Evolutionary conservation across 2,113 vertebrate genomes (phyloP).

Genomic region (Rhinoderma darwinii): DNA sequence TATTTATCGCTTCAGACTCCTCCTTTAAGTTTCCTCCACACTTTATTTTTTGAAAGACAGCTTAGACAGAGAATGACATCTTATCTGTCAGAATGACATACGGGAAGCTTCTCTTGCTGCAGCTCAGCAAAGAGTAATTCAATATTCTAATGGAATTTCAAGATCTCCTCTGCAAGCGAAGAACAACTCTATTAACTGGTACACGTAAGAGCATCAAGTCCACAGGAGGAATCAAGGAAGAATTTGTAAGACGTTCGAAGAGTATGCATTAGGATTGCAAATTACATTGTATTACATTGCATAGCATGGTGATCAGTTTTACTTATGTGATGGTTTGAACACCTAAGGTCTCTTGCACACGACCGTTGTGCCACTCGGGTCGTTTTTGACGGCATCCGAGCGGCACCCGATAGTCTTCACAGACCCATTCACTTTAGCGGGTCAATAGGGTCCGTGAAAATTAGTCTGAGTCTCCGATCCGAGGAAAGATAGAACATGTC

Average conservation of each 20-base stretch:
- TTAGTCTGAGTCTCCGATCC: too few species aligned
- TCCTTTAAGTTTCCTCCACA: conserved; percentile 26
- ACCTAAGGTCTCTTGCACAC: too few species aligned
- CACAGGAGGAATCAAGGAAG: conserved; percentile 59
- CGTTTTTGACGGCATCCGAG: too few species aligned
- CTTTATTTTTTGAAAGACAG: conserved; percentile 68
- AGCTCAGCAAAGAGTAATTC: conserved; percentile 78
- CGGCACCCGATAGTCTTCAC: too few species aligned
- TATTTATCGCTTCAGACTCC: conserved; percentile 31
- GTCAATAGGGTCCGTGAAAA: too few species aligned
- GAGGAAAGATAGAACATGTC: too few species aligned
- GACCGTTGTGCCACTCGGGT: too few species aligned
- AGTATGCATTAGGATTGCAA: conserved; percentile 22
- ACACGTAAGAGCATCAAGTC: conserved; percentile 67
- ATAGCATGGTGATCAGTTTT: not conserved
- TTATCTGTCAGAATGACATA: conserved; percentile 85
- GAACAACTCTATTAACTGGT: conserved; percentile 77
- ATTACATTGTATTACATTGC: conserved; percentile 1
- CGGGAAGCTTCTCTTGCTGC: conserved; percentile 70
- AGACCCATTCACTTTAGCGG: too few species aligned
- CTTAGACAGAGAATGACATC: conserved; percentile 79
- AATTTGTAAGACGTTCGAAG: not conserved
- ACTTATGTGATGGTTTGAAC: not conserved
- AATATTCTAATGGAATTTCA: conserved; percentile 85
- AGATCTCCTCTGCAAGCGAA: conserved; percentile 73